phyloP scores from a whole-genome alignment of 2,113 vertebrate species.

The Microcebus murinus region DNA sequence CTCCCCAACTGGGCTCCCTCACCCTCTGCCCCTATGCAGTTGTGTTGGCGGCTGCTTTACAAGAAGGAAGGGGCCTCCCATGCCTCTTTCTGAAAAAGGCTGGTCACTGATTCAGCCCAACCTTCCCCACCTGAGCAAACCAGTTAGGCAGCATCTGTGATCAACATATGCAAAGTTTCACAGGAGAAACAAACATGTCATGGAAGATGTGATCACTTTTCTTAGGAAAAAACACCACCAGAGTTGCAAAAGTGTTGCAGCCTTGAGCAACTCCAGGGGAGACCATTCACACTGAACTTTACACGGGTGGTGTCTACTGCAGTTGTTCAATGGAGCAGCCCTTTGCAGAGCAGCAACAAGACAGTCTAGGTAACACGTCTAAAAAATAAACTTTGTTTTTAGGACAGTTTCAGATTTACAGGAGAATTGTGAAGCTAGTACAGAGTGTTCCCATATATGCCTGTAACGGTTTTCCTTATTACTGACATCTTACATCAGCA shows the following conservation, averaged over 20 bases:
- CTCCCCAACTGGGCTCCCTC: neutral
- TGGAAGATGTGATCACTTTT: neutral
- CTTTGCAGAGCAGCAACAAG: neutral
- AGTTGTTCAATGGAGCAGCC: neutral
- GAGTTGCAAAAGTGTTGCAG: neutral
- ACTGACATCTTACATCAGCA: neutral
- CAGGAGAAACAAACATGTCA: neutral
- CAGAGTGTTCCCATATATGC: neutral
- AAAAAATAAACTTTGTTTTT: neutral
- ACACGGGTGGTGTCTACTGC: neutral
- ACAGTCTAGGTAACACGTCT: neutral
- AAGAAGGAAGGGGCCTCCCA: neutral
- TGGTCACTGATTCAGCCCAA: neutral
- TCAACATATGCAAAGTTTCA: neutral
- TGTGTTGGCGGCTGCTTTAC: neutral
- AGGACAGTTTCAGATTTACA: neutral
- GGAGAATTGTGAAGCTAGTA: neutral
- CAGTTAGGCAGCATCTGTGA: neutral
- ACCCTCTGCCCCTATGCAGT: neutral
- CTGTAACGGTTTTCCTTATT: neutral
- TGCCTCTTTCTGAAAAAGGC: neutral
- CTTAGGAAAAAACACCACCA: constrained; percentile 34
- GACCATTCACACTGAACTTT: neutral
- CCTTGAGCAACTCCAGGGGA: neutral
- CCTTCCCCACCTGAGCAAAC: neutral